Evolutionary conservation across 2,113 vertebrate species (phyloP), one percentile per base, ranked within the genome.

Genomic region (Tenebrosternarchus preto): DNA sequence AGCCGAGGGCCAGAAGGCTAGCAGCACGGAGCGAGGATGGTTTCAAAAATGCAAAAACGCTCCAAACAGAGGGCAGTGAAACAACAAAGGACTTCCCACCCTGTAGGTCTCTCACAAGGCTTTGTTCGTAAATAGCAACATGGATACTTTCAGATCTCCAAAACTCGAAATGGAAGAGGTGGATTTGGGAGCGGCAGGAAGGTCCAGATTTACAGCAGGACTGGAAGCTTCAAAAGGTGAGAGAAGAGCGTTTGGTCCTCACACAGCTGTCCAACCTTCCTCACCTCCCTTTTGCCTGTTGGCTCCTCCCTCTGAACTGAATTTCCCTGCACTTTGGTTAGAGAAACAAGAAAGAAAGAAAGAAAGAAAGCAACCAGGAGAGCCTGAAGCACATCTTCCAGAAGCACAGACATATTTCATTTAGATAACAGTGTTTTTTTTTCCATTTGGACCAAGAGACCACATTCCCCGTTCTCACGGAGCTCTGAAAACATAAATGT

Each of bases 351-450:
- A 67, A 43, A 17, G 55, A 43, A 29, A 11, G 4, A 2, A 19
- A 6, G 20, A 39, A n/a, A n/a, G n/a, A n/a, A 64, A 67, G 20
- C 55, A 24, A 68, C 55, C 53, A 12, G 57, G 56, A 77, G 29
- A 64, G 46, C 56, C 63, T 66, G 61, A 80, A n/a, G 71, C 12
- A 72, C 43, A 82, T 83, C 69, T 69, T 82, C 77, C 83, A 86
- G 78, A 83, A 76, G 70, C 77, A 56, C 81, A 80, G 82, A 80
- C 77, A 86, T 82, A 77, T 78, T 85, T 86, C 73, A 82, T 76
- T 81, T 71, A 83, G 78, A 83, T 81, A 79, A 80, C 79, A 46
- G 63, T 68, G 74, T 81, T 82, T 46, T 81, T 82, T 46, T 85
- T 84, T 84, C 80, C 77, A 78, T 83, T 78, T 39, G 59, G 64